phyloP scores from a whole-genome alignment of 2,888 invertebrate species.

The Amiota communis region DNA sequence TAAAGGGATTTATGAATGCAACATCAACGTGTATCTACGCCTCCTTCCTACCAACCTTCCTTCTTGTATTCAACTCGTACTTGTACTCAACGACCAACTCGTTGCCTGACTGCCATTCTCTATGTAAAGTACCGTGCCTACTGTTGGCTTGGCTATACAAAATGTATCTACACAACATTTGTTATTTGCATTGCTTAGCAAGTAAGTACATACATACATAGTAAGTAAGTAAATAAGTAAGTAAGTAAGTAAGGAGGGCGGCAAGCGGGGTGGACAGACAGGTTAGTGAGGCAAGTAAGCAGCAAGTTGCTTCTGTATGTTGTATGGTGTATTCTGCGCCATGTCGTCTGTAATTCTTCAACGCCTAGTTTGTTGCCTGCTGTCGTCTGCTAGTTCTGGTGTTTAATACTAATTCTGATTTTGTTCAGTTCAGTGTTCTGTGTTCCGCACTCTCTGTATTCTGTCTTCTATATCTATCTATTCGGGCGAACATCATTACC shows the following conservation, averaged over 20 bases:
- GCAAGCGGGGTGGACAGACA: no score
- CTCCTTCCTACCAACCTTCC: background rate
- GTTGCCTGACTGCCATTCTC: background rate
- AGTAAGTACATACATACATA: background rate
- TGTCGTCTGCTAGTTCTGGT: background rate
- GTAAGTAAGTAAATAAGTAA: no score
- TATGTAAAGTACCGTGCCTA: background rate
- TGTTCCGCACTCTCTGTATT: no score
- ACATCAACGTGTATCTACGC: background rate
- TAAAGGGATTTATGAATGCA: constrained; percentile 27
- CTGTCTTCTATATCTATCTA: no score
- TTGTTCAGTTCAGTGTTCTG: no score
- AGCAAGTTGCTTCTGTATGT: constrained; percentile 30
- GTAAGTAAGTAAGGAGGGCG: no score
- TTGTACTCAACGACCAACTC: background rate
- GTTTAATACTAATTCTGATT: no score
- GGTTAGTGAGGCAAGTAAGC: no score
- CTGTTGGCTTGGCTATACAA: no score
- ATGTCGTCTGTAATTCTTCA: constrained; percentile 32
- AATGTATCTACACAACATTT: constrained; percentile 1
- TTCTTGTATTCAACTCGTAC: background rate
- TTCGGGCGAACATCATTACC: no score
- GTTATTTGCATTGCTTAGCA: constrained; percentile 11
- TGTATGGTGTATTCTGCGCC: constrained; percentile 32
- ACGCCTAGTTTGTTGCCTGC: constrained; percentile 12